Conservation (phyloP, 2,888 invertebrate genomes). For the Apocheima hispidaria region DNA sequence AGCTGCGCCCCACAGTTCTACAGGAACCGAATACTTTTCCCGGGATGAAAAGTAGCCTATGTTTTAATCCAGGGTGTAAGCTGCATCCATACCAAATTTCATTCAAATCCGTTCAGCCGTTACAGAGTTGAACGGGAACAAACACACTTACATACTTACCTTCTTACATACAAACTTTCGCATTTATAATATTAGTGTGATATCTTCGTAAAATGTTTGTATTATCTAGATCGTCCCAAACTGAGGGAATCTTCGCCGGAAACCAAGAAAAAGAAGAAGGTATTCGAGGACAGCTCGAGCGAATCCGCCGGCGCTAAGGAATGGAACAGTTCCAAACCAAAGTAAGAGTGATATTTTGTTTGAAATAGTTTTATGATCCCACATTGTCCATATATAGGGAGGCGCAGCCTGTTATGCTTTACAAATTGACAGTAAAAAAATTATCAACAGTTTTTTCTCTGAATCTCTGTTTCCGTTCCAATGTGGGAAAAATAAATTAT, state of each 20-base stretch:
- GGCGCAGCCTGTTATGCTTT: neutral
- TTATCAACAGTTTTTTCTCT: neutral
- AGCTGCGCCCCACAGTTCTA: too few species aligned
- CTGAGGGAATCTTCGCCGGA: slow-evolving; percentile 79
- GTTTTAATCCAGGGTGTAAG: too few species aligned
- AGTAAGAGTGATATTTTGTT: slow-evolving; percentile 43
- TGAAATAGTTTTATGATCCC: neutral
- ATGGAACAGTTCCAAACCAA: slow-evolving; percentile 58
- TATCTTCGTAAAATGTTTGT: neutral
- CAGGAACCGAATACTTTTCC: too few species aligned
- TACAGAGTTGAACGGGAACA: too few species aligned
- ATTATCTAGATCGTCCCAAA: slow-evolving; percentile 63
- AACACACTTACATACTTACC: too few species aligned
- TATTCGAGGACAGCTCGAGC: slow-evolving; percentile 74
- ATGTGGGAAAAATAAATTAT: too few species aligned
- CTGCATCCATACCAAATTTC: too few species aligned
- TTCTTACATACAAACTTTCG: too few species aligned
- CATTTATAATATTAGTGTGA: too few species aligned
- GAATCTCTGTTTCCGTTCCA: neutral
- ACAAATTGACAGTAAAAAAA: neutral
- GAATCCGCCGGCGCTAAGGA: slow-evolving; percentile 77
- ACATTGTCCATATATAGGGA: neutral
- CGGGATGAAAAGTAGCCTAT: too few species aligned
- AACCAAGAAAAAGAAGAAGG: slow-evolving; percentile 78
- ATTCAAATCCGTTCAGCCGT: too few species aligned